Percentiles rank a stretch among this genome's conserved stretches.
Conservation (phyloP, 53 echinoderm and acorn worm genomes). For the Astropecten irregularis region DNA sequence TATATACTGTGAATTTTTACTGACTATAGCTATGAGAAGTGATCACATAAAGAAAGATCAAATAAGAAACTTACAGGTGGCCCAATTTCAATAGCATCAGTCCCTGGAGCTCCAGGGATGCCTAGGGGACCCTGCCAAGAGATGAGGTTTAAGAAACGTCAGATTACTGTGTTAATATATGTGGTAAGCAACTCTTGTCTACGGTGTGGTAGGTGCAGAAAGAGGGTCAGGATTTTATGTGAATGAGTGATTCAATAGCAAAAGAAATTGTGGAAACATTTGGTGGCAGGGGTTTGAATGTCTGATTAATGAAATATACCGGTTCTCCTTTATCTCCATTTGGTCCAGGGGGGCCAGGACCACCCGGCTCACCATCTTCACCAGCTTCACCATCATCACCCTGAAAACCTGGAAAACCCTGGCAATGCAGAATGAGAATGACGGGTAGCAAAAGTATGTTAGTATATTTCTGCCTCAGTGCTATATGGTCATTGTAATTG, state of each 20-base stretch:
- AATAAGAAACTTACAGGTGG: background rate
- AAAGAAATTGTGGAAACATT: background rate
- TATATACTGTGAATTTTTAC: too few species aligned
- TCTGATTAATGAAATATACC: background rate
- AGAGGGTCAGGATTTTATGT: too few species aligned
- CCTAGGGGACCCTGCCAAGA: slow-evolving; percentile 3
- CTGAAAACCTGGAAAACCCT: slow-evolving; percentile 16
- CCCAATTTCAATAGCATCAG: background rate
- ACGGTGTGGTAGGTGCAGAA: too few species aligned
- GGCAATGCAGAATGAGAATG: background rate
- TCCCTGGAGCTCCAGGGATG: background rate
- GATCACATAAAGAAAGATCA: too few species aligned
- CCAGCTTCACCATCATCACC: slow-evolving; percentile 42
- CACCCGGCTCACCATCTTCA: slow-evolving; percentile 28
- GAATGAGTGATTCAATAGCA: background rate
- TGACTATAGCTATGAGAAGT: too few species aligned
- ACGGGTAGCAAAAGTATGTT: too few species aligned
- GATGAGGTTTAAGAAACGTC: too few species aligned
- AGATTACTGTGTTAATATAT: too few species aligned
- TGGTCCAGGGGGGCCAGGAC: slow-evolving; percentile 65
- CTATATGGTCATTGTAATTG: too few species aligned
- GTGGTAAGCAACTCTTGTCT: too few species aligned
- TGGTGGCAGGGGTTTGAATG: background rate
- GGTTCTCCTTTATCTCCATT: slow-evolving; percentile 62
- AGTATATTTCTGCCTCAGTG: too few species aligned